Evolutionary conservation across 2,888 invertebrate genomes (phyloP), one percentile per base, ranked within the genome.

Genomic region (Stramonita haemastoma): DNA sequence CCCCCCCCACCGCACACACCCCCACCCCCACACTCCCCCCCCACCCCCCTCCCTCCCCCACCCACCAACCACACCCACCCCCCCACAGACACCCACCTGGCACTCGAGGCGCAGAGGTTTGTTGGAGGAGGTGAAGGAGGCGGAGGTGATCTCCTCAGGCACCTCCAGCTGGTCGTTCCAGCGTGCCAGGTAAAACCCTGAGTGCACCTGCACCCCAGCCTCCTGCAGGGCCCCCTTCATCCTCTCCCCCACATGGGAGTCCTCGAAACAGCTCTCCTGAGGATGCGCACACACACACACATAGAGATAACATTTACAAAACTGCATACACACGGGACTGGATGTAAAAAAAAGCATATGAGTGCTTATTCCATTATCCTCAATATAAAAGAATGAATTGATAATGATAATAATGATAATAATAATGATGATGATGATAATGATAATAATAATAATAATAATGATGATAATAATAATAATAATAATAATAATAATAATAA

Each of bases 111-210:
- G 91, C 29, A 95, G 87, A 15, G 94, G 94, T n/a, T 93, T 89
- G 32, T 91, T 91, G 81, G 90, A 91, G 22, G 94, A 93, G 8
- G 95, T 95, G 91, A 95, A 95, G 70, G 93, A 93, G n/a, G 93
- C 93, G 29, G 93, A 91, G 13, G 90, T 91, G 66, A 95, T 93
- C 56, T 93, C 93, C 13, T 91, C 90, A 11, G 90, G 91, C 26
- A 93, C 93, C 17, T 92, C 91, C 4, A 89, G 84, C 17, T 94
- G 94, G 89, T 95, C 94, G 91, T 95, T 95, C 95, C 95, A 96
- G 87, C 95, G 92, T n/a, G 95, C 95, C 56, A 96, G 93, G 32
- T 93, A 87, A 90, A 92, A 95, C 32, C 93, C 95, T 57, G 91
- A 87, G 91, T 95, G 91, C 60, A 95, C 90, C 29, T 91, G 89